Percentiles rank a stretch among this genome's conserved stretches.
Evolutionary conservation across 2,888 invertebrate genomes (phyloP).

Genomic region (Lamellibrachia satsuma): DNA sequence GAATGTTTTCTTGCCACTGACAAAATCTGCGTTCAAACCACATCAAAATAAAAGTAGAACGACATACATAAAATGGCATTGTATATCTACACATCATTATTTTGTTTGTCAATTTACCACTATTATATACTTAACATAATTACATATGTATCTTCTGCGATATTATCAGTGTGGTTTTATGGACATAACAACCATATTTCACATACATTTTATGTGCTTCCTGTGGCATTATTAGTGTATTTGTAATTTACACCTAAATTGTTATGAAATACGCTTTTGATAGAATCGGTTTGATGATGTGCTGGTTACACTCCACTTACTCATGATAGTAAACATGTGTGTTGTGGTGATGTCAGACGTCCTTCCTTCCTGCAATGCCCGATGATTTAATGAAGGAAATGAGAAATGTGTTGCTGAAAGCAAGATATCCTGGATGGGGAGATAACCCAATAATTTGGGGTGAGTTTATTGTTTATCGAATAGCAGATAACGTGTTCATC

Average conservation of each 20-base stretch:
- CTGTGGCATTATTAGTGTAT: too few relatives aligned
- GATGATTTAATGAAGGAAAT: slow-evolving; percentile 51
- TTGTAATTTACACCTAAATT: too few relatives aligned
- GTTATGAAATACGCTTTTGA: too few relatives aligned
- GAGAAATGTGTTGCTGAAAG: slow-evolving; percentile 33
- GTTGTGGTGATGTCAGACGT: slow-evolving; percentile 23
- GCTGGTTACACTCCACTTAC: background rate
- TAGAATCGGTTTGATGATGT: background rate
- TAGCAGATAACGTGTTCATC: background rate
- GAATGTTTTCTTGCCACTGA: background rate
- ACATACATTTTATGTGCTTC: too few relatives aligned
- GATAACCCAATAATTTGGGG: background rate
- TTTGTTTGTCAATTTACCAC: too few relatives aligned
- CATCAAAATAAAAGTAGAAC: background rate
- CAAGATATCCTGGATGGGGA: background rate
- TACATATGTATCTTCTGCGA: too few relatives aligned
- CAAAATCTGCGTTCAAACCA: background rate
- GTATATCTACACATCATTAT: background rate
- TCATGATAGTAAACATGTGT: background rate
- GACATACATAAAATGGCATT: background rate
- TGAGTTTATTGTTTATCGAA: background rate
- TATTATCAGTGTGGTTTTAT: too few relatives aligned
- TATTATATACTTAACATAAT: too few relatives aligned
- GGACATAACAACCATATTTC: too few relatives aligned
- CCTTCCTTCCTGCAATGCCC: slow-evolving; percentile 56